phyloP scores from a whole-genome alignment of 2,888 invertebrate genomes.

The Cancer borealis region DNA sequence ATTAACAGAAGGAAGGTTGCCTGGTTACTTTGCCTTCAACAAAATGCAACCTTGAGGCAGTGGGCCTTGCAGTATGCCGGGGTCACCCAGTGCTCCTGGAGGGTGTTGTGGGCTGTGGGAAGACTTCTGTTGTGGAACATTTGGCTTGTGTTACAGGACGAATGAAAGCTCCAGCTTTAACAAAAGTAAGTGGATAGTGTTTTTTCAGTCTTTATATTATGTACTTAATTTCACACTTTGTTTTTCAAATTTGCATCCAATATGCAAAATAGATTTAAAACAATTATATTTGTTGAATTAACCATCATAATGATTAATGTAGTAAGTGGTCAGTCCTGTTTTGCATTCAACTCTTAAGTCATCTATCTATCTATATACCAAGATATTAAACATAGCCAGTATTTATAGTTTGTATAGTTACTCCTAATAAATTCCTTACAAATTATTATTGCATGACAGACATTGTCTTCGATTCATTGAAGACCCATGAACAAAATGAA shows the following conservation, averaged over 20 bases:
- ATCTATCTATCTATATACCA: neutral
- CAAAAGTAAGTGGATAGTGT: conserved; percentile 62
- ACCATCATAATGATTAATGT: neutral
- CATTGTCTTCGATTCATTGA: neutral
- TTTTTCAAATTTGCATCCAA: neutral
- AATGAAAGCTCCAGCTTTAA: conserved; percentile 67
- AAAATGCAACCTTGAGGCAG: conserved; percentile 83
- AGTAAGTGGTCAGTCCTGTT: neutral
- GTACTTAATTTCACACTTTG: neutral
- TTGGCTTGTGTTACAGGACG: conserved; percentile 89
- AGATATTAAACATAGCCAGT: no score
- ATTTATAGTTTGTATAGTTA: neutral
- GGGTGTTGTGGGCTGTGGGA: conserved; percentile 96
- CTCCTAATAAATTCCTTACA: neutral
- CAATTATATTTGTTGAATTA: neutral
- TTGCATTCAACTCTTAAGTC: neutral
- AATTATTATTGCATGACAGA: neutral
- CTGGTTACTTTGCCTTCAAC: conserved; percentile 68
- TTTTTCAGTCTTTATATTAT: neutral
- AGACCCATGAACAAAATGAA: neutral
- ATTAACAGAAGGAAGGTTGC: conserved; percentile 55
- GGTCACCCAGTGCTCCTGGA: conserved; percentile 86
- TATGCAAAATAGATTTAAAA: neutral
- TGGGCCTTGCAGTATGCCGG: conserved; percentile 90
- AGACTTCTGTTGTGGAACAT: conserved; percentile 93